Evolutionary conservation across 2,113 vertebrate genomes (phyloP).

Genomic region (Silurus glanis): DNA sequence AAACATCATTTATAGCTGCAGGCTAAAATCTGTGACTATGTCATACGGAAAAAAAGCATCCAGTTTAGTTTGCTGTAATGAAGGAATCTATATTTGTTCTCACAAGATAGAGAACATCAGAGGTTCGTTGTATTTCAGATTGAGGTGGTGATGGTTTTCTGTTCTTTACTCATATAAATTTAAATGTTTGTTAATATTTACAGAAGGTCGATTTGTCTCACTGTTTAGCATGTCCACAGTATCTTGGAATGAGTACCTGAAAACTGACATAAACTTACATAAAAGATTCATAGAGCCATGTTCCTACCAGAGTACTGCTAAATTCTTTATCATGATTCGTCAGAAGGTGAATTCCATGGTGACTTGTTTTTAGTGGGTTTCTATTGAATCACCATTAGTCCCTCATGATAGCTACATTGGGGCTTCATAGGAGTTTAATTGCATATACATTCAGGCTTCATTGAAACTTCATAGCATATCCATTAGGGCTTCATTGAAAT

Average conservation of each 20-base stretch:
- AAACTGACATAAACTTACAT: background rate
- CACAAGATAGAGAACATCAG: too few species aligned
- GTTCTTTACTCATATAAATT: background rate
- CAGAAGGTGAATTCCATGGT: background rate
- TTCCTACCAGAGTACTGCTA: too few species aligned
- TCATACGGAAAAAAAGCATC: background rate
- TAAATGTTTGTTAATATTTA: background rate
- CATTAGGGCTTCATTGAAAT: background rate
- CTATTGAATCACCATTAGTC: background rate
- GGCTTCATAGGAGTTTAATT: background rate
- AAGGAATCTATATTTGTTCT: background rate
- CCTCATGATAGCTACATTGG: background rate
- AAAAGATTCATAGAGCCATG: background rate
- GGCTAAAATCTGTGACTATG: background rate
- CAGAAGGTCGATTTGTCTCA: background rate
- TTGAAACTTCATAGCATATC: background rate
- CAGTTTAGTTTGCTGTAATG: background rate
- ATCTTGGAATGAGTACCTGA: background rate
- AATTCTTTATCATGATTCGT: background rate
- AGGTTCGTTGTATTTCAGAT: background rate
- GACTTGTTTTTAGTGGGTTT: too few species aligned
- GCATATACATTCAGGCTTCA: background rate
- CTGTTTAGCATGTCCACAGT: background rate
- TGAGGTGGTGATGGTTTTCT: background rate
- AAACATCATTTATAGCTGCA: constrained; percentile 2